Conservation (phyloP, 2,113 vertebrate species). For the Siniperca chuatsi region DNA sequence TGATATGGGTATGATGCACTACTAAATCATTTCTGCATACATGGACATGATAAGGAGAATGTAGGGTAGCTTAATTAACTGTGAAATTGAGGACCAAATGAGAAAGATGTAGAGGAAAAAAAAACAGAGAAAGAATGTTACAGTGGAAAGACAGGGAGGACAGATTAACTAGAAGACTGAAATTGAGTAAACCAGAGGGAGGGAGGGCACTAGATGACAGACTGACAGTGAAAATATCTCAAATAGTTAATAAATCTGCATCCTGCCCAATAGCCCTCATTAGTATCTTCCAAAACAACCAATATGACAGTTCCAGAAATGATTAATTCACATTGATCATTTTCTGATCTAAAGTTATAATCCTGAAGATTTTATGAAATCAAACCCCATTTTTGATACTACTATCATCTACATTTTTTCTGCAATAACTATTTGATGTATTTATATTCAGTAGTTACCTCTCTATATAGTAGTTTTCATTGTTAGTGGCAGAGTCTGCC, state of each 20-base stretch:
- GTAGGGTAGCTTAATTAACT: constrained; percentile 9
- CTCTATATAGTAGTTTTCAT: too few species aligned
- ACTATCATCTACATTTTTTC: neutral
- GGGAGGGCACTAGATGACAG: neutral
- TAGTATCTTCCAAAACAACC: constrained; percentile 2
- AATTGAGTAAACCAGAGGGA: neutral
- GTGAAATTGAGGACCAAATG: constrained; percentile 3
- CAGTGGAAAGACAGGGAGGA: neutral
- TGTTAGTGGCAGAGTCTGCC: too few species aligned
- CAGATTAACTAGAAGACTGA: neutral
- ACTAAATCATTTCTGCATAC: constrained; percentile 23
- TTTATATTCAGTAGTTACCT: too few species aligned
- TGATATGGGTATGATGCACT: neutral
- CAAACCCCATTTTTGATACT: neutral
- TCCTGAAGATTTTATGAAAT: neutral
- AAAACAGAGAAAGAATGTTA: neutral
- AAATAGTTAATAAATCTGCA: neutral
- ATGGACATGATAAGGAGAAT: neutral
- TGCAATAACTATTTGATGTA: neutral
- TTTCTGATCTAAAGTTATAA: neutral
- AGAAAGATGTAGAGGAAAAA: neutral
- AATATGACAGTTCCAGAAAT: neutral
- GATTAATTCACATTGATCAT: neutral
- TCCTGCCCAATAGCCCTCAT: neutral
- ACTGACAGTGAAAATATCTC: neutral